phyloP scores from a whole-genome alignment of 2,113 vertebrate species.

The Microtus montanus region DNA sequence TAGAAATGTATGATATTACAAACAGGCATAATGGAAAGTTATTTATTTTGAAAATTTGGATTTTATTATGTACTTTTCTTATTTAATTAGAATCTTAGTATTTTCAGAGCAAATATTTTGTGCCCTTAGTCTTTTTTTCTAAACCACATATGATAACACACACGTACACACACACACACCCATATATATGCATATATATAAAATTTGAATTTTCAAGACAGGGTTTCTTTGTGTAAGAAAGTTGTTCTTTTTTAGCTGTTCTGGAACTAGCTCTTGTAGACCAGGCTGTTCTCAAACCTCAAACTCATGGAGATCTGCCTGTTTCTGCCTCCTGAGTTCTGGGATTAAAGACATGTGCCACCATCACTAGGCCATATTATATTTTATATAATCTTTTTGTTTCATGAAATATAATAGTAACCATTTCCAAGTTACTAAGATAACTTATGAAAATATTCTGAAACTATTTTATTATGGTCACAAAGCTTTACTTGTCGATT shows the following conservation, averaged over 20 bases:
- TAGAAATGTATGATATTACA: neutral
- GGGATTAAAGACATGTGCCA: too few species aligned
- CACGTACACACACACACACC: too few species aligned
- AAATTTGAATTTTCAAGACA: too few species aligned
- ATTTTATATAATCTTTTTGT: neutral
- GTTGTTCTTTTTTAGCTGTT: too few species aligned
- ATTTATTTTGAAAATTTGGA: conserved; percentile 8
- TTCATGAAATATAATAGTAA: neutral
- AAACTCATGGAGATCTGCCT: too few species aligned
- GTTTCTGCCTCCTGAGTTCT: too few species aligned
- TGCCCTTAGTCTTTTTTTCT: too few species aligned
- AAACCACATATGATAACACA: too few species aligned
- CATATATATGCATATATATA: too few species aligned
- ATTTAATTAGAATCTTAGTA: conserved; percentile 30
- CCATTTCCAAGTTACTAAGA: conserved; percentile 21
- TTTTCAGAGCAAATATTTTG: neutral
- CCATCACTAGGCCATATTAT: neutral
- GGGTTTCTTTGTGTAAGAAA: too few species aligned
- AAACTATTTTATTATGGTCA: neutral
- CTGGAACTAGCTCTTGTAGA: too few species aligned
- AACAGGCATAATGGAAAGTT: neutral
- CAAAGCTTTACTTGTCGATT: conserved; percentile 10
- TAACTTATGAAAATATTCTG: conserved; percentile 21
- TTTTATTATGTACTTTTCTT: conserved; percentile 15
- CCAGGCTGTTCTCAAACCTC: too few species aligned